Evolutionary conservation across 1,140 invertebrate species (phyloP).

Genomic region (Watersipora subatra): DNA sequence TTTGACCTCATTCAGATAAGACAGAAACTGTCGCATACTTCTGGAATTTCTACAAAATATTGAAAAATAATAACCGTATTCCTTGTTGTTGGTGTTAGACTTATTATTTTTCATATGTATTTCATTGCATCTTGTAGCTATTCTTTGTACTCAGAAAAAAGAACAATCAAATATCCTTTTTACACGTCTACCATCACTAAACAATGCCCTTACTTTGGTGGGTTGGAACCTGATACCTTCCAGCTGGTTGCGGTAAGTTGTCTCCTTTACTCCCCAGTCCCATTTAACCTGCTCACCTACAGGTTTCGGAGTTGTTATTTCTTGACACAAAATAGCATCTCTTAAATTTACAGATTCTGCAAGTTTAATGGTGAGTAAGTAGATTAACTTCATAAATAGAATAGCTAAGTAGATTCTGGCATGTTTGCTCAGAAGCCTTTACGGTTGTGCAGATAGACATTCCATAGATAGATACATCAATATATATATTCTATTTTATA

Average conservation of each 20-base stretch:
- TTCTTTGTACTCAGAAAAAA: conserved; percentile 77
- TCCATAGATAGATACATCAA: no score
- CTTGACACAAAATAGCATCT: not conserved
- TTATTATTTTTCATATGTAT: conserved; percentile 5
- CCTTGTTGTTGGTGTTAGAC: not conserved
- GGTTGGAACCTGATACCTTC: conserved; percentile 39
- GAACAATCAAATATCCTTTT: conserved; percentile 66
- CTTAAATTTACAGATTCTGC: not conserved
- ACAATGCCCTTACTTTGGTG: conserved; percentile 51
- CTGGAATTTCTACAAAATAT: no score
- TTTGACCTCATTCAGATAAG: no score
- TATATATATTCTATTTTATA: no score
- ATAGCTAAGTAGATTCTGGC: no score
- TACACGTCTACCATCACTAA: conserved; percentile 75
- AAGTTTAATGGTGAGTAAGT: not conserved
- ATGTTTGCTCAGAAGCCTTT: no score
- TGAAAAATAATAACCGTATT: conserved; percentile 3
- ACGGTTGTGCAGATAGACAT: no score
- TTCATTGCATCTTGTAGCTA: conserved; percentile 40
- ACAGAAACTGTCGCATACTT: no score
- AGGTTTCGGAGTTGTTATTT: not conserved
- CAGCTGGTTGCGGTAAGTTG: conserved; percentile 36
- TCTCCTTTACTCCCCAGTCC: not conserved
- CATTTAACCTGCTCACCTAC: not conserved
- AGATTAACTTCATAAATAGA: no score